These are phyloP conservation scores for Mustelus asterias DNA, from an alignment of 2,113 vertebrate genomes.

Conservation along the genomic window DNA sequence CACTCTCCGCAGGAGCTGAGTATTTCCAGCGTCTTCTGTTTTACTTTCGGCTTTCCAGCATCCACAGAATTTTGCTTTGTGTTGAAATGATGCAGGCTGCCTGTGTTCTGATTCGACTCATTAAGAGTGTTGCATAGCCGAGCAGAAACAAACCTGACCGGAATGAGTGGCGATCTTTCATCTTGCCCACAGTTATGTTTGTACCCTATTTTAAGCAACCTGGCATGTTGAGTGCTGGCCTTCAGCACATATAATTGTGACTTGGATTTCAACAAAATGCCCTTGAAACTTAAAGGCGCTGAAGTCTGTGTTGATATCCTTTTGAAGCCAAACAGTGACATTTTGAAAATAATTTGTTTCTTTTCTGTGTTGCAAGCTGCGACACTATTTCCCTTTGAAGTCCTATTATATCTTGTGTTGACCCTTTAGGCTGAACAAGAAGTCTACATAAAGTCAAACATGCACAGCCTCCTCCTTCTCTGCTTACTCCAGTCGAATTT, in stretches of 20 bases:
- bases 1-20: background rate
- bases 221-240: background rate
- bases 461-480: background rate
- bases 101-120: background rate
- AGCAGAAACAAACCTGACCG: background rate
- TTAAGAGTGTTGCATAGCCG: background rate
- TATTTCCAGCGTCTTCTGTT: background rate
- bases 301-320: background rate
- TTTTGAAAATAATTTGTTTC: slow-evolving; percentile 17
- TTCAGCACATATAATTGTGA: background rate
- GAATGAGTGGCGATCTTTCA: background rate
- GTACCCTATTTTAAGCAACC: background rate
- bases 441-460: slow-evolving; percentile 17
- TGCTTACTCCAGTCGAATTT: background rate
- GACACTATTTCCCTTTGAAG: background rate
- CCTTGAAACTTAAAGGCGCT: background rate
- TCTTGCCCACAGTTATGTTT: background rate
- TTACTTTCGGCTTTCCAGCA: background rate
- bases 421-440: slow-evolving; percentile 1
- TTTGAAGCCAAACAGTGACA: slow-evolving; percentile 16
- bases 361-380: background rate
- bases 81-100: background rate
- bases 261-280: background rate
- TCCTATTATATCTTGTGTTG: background rate
- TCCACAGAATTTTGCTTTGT: background rate